Evolutionary conservation across 2,113 vertebrate genomes (phyloP), one percentile per base, ranked within the genome.

Genomic region (Scomber colias): DNA sequence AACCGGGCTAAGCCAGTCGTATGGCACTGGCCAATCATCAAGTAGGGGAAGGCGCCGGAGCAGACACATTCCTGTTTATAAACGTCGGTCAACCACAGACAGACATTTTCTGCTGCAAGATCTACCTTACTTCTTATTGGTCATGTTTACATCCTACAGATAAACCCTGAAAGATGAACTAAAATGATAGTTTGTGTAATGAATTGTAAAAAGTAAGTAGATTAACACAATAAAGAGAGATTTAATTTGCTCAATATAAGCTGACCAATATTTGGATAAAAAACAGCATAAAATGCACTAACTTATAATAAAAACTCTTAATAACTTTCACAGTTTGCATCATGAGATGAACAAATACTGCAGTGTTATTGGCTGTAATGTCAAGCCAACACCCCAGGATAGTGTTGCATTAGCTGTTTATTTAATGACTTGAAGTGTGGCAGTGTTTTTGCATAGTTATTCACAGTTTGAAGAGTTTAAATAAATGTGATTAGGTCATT

Each of bases 1-100:
- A 85, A 90, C 87, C 84, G 77, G 85, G 79, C 70, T 61, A 40
- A 89, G 72, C 75, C 83, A 35, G 79, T 70, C 64, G 27, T 3
- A 4, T 64, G 12, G 10, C 15, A 45, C 59, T 66, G 83, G 17
- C 77, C 84, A 76, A 75, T 86, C 44, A 35, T 7, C 69, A n/a
- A 67, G 53, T 2, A 71, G 71, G 51, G 67, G 64, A 49, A 63
- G 59, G 63, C 40, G 44, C 19, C n/a, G 11, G 1, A 64, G 21
- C 16, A 19, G 53, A 72, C 68, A 35, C 71, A 63, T 70, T 65
- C 54, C 59, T 73, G 56, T 0, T 16, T n/a, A 65, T 31, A 8
- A 45, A 30, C 19, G 17, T n/a, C 9, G 55, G 15, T 74, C 46
- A 14, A 12, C 69, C 65, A 14, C 49, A 46, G 35, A 75, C 48